phyloP scores from a whole-genome alignment of 2,888 invertebrate species.

The Heteromyza rotundicornis region DNA sequence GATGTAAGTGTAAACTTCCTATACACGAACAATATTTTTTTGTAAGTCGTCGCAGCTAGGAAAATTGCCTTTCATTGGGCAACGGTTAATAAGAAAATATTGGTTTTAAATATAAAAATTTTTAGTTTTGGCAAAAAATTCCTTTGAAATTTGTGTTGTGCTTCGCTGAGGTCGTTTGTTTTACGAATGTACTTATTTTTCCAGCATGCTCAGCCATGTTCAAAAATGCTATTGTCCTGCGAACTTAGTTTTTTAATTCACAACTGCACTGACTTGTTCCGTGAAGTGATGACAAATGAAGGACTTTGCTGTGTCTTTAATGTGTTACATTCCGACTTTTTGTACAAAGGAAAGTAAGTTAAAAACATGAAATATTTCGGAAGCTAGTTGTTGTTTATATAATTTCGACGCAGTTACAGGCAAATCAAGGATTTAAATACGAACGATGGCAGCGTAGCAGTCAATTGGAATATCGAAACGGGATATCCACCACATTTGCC shows the following conservation, averaged over 20 bases:
- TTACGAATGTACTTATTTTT: too few relatives aligned
- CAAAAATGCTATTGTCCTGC: conserved; percentile 66
- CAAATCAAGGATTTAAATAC: background rate
- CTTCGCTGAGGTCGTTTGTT: too few relatives aligned
- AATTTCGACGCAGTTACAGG: conserved; percentile 1
- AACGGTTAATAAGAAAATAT: too few relatives aligned
- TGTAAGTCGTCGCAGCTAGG: too few relatives aligned
- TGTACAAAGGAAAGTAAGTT: conserved; percentile 41
- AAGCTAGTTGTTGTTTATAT: background rate
- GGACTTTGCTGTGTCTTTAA: conserved; percentile 87
- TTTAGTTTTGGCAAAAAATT: too few relatives aligned
- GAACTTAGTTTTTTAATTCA: conserved; percentile 68
- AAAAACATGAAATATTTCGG: accelerated
- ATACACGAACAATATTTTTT: too few relatives aligned
- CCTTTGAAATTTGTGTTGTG: too few relatives aligned
- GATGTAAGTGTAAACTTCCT: too few relatives aligned
- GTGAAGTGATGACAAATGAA: conserved; percentile 79
- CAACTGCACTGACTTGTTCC: conserved; percentile 74
- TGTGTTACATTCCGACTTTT: conserved; percentile 67
- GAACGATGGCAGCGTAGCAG: conserved; percentile 26
- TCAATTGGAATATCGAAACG: conserved; percentile 77
- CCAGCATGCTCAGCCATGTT: conserved; percentile 44
- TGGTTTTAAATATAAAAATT: too few relatives aligned
- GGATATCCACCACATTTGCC: conserved; percentile 70
- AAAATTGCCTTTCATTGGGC: too few relatives aligned